phyloP scores from a whole-genome alignment of 1,140 invertebrate genomes.

The Drosophila trapezifrons region DNA sequence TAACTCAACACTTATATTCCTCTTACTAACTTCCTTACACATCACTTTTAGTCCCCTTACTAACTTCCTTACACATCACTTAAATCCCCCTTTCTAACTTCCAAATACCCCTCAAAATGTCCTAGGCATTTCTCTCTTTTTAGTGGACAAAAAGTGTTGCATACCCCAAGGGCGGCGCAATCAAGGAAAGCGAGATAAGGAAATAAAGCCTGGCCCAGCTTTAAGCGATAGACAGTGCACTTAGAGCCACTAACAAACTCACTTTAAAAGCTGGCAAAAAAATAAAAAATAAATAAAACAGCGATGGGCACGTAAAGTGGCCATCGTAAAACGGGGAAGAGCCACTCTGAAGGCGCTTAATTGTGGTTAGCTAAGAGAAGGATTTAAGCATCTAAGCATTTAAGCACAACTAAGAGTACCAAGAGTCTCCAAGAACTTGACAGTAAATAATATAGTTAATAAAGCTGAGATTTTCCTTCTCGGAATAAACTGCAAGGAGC shows the following conservation, averaged over 20 bases:
- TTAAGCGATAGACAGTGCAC: slow-evolving; percentile 1
- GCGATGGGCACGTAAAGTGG: slow-evolving; percentile 45
- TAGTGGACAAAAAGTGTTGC: slow-evolving; percentile 31
- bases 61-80: no score
- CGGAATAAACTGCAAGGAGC: no score
- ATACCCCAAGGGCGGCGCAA: slow-evolving; percentile 25
- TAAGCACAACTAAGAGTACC: slow-evolving; percentile 32
- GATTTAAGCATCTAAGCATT: slow-evolving; percentile 1
- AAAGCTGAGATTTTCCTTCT: no score
- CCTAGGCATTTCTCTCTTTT: background rate
- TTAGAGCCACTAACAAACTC: slow-evolving; percentile 17
- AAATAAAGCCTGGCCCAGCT: background rate
- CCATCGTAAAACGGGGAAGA: slow-evolving; percentile 40
- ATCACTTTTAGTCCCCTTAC: no score
- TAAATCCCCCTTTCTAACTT: background rate
- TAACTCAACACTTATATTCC: no score
- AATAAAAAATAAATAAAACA: background rate
- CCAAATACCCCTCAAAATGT: background rate
- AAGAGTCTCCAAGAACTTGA: background rate
- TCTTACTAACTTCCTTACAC: no score
- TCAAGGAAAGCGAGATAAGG: slow-evolving; percentile 4
- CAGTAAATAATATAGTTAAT: background rate
- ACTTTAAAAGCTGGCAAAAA: slow-evolving; percentile 34
- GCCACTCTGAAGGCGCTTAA: slow-evolving; percentile 13
- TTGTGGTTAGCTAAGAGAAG: slow-evolving; percentile 5